Conservation (phyloP, 2,113 vertebrate genomes). For the Platycercus adscitus region DNA sequence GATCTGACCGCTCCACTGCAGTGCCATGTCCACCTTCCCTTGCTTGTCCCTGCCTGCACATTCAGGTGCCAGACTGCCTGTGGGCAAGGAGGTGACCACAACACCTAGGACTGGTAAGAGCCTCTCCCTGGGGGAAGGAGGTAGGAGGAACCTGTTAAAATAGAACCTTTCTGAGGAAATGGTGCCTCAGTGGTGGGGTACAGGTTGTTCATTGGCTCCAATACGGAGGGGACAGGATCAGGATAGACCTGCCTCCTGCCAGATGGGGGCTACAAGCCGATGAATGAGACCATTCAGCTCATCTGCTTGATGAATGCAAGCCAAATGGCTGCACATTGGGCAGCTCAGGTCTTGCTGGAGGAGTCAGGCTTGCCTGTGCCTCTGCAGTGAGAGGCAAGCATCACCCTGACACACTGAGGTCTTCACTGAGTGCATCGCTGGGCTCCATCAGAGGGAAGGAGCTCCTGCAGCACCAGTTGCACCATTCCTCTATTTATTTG, state of each 20-base stretch:
- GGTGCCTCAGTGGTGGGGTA: no score
- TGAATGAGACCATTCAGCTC: neutral
- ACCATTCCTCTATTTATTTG: neutral
- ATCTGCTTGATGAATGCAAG: neutral
- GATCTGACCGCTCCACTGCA: no score
- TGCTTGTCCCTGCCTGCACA: neutral
- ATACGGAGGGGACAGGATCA: rapidly evolving
- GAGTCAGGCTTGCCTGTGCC: neutral
- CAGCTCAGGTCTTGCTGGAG: neutral
- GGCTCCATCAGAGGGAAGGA: no score
- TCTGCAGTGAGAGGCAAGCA: neutral
- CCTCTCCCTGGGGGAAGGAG: neutral
- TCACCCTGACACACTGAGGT: rapidly evolving
- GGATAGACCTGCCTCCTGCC: neutral
- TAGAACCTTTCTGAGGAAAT: neutral
- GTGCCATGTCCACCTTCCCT: rapidly evolving
- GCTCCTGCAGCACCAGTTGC: neutral
- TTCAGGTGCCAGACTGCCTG: neutral
- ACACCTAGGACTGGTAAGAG: neutral
- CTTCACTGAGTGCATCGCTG: neutral
- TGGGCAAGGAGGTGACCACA: no score
- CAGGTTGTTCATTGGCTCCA: neutral
- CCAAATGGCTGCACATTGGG: neutral
- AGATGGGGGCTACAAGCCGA: neutral
- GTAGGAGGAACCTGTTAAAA: neutral